Conservation (phyloP, 1,140 invertebrate genomes). For the Ceratosolen solmsi region DNA sequence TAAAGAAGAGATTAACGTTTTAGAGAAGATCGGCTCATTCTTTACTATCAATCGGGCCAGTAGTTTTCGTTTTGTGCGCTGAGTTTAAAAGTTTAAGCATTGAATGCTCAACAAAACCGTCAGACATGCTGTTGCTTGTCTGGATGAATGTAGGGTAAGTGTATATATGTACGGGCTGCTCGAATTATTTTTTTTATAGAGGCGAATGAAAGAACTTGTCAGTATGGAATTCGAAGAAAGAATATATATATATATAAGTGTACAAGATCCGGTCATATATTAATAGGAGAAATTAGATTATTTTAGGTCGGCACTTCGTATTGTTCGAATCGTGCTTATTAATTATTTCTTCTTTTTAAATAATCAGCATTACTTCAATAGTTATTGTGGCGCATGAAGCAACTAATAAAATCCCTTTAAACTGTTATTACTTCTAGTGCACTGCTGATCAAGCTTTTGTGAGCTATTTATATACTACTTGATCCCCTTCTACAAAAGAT, state of each 20-base stretch:
- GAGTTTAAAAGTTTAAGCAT: background rate
- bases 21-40: background rate
- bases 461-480: too few relatives aligned
- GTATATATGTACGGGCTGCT: background rate
- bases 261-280: constrained; percentile 14
- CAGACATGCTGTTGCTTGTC: background rate
- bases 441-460: background rate
- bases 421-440: background rate
- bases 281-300: constrained; percentile 25
- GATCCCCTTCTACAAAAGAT: too few relatives aligned
- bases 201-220: constrained; percentile 31
- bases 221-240: constrained; percentile 1
- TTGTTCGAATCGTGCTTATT: background rate
- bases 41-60: background rate
- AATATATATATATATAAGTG: background rate
- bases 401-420: background rate
- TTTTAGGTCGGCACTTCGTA: background rate
- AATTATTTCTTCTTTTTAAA: background rate
- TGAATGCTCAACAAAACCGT: background rate
- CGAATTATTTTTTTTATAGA: constrained; percentile 38
- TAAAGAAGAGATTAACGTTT: background rate
- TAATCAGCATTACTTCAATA: background rate
- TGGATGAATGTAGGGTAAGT: constrained; percentile 28
- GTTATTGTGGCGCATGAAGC: background rate
- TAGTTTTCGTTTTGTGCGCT: background rate